phyloP scores from a whole-genome alignment of 2,797 vertebrate genomes.

The Microctenopoma stevenorrisi region DNA sequence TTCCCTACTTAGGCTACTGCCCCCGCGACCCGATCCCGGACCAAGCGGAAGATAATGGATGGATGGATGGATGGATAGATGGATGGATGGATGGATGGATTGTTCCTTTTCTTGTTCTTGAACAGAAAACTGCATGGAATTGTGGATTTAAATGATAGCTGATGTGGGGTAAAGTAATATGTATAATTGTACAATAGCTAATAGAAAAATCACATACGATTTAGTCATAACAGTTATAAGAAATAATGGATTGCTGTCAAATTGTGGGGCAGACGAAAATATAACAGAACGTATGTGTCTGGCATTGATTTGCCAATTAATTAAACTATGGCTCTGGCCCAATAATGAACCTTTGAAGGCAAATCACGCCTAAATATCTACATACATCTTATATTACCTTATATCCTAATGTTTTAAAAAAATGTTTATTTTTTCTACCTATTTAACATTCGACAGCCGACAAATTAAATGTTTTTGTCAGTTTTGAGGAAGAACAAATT shows the following conservation, averaged over 20 bases:
- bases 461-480: neutral
- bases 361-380: neutral
- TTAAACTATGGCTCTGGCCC: conserved; percentile 1
- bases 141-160: conserved; percentile 66
- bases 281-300: conserved; percentile 27
- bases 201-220: conserved; percentile 65
- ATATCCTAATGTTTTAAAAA: too few species aligned
- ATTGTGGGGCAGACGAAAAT: conserved; percentile 38
- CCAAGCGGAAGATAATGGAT: too few species aligned
- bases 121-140: conserved; percentile 57
- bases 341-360: neutral
- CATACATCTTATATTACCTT: too few species aligned
- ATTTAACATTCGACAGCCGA: neutral
- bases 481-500: neutral
- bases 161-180: conserved; percentile 53
- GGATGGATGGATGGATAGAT: too few species aligned
- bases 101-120: conserved; percentile 66
- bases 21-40: too few species aligned
- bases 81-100: conserved; percentile 2
- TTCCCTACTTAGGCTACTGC: too few species aligned
- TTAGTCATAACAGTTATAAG: conserved; percentile 55
- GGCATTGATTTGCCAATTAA: conserved; percentile 10
- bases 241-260: conserved; percentile 66
- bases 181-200: conserved; percentile 61
- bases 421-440: neutral